Evolutionary conservation across 2,113 vertebrate species (phyloP), one percentile per base, ranked within the genome.

Genomic region (Stigmatopora argus): DNA sequence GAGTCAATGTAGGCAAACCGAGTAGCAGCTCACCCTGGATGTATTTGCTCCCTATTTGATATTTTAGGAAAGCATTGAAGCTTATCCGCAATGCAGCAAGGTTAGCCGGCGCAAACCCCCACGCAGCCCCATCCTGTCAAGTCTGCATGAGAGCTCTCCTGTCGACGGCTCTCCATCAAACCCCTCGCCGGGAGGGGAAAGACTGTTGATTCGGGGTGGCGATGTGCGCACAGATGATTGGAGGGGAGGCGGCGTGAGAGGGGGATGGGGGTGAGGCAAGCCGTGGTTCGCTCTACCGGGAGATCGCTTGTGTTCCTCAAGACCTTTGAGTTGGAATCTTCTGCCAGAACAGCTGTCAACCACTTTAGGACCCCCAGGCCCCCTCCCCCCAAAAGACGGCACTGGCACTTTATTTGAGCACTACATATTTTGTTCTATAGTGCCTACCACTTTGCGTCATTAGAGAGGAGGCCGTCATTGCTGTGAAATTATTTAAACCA

Each of bases 61-160:
- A 45, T 15, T 23, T 60, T 19, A 1, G 2, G 21, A 78, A 75
- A 67, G 49, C 63, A 58, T 41, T 21, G 47, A 66, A 60, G 73
- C 63, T 66, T 53, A 65, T 78, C 83, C 69, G 74, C 81, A 79
- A 63, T 68, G 80, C 78, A 78, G 70, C 59, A 66, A 67, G 81
- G 71, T 75, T 70, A 77, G 46, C 56, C 14, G 59, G 78, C 78
- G 84, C 67, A 51, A 65, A 19, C 75, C 55, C 35, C n/a, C 35
- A 11, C 17, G 4, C 35, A 13, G 66, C 47, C 67, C 31, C 41
- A 67, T 75, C 68, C 72, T 67, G 74, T 79, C 69, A 68, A 31
- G 64, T 51, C 65, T 44, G 19, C 59, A 23, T 15, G 38, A 38
- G 13, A 23, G 19, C 59, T 14, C 59, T 61, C 59, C 59, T 14